Base-by-base conservation (phyloP, 2,113 vertebrate species). In the Thomomys bottae region DNA sequence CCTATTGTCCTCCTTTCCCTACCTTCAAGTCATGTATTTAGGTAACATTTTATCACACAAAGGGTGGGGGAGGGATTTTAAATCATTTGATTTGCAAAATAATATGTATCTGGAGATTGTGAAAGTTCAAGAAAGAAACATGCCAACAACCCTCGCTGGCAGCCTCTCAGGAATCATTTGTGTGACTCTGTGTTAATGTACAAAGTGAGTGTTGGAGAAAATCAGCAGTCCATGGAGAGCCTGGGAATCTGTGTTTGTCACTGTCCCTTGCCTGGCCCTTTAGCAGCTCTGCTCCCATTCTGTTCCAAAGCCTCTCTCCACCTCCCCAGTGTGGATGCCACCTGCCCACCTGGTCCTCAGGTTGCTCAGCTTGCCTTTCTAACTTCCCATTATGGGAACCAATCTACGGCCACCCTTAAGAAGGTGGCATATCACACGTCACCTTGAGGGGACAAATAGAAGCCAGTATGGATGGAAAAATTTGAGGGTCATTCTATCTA, bases 211-310 rank as follows among this genome's bases (percentile, higher is more conserved):
- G 23, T 85, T 3, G 0, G 4, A 17, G 36, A 18, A n/a, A 20
- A 11, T 8, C 2, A 10, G 32, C 2, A 5, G 28, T 63, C 21
- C 34, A 10, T 49, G 14, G 3, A 5, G 42, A 40, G 6, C 21
- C 0, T 3, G 4, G 0, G 21, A 14, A 2, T 72, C 36, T 3
- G 12, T 45, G 32, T 49, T 1, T 9, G 6, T n/a, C 3, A 0
- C 0, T 0, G 0, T 21, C 71, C 45, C 3, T 0, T 3, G 3
- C 23, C 32, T 0, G 18, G 6, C 32, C 63, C 9, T 54, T 10
- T 11, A n/a, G 14, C 21, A 54, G 21, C 49, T 3, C 3, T 18
- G 40, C 26, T 14, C 12, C 23, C 20, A 15, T 14, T 21, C 45
- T 49, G 8, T 4, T 57, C 72, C 23, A 5, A 70, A 66, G 24